Base-by-base conservation (phyloP, 2,888 invertebrate genomes). In the Drosophila austrosaltans region DNA sequence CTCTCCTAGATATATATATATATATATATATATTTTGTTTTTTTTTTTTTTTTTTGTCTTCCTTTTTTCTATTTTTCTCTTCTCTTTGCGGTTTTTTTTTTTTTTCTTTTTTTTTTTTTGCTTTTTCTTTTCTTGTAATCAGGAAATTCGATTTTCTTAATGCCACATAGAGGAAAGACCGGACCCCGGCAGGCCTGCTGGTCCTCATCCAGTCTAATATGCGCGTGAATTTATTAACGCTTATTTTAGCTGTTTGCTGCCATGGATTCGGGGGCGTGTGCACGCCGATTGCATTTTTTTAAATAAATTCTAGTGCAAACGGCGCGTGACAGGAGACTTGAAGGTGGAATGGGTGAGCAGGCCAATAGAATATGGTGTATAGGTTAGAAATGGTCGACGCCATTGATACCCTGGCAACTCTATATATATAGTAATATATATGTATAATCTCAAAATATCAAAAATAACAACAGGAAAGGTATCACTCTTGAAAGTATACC, bases 71-170 rank as follows among this genome's bases (percentile, higher is more conserved):
- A 28, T 28, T 32, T 32, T 32, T 32, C 32, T 6, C 32, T 32
- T 4, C 54, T n/a, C 32, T 36, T 30, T 20, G 57, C 48, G 5
- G 1, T 44, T 1, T 6, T 28, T 10, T 16, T 28, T 5, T n/a
- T 36, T 53, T 8, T 5, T n/a, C 36, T 53, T 8, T 16, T 16
- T 16, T 16, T 39, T 30, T 53, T 70, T 54, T 58, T 57, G n/a
- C 42, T 53, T 16, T 44, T 22, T 42, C 42, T 58, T 60, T 65
- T 28, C 66, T 77, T 83, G 87, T 90, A 90, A 90, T 90, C 90
- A 90, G 90, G 90, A 90, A 90, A 90, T 90, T 90, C 89, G 90
- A 90, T 90, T 90, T 90, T 90, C 80, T 88, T 88, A 89, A 89
- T 86, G 83, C 80, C 79, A 75, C 69, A 67, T 67, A 66, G 60